Base-by-base conservation (phyloP, 2,888 invertebrate genomes). In the Mongoloraphidia duomilia region DNA sequence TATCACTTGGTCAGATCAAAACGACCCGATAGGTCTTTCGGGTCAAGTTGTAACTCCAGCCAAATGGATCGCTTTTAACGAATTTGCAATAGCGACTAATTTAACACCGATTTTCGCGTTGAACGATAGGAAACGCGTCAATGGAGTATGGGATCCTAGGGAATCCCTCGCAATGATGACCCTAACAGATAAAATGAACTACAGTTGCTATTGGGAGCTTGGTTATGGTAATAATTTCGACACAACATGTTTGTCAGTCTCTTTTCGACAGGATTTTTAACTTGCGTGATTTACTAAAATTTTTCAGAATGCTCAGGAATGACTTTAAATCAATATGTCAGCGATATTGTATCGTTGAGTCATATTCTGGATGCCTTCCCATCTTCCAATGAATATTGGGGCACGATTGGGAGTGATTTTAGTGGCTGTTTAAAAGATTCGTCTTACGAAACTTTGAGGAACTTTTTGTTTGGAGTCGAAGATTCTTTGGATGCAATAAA, bases 131-230 rank as follows among this genome's bases (percentile, higher is more conserved):
- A 68, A 73, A 41, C 69, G 72, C 53, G 68, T 64, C 11, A 58
- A 61, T 1, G 69, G 71, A 0, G 70, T 72, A 1, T 88, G 86
- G 84, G 78, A 86, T 59, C 76, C 84, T 0, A 76, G 78, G 57
- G 74, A 79, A 44, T 74, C 81, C 0, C 60, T 79, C 39, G 73
- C 77, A 35, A 74, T 89, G 12, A 68, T 91, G 44, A 77, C 81
- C 4, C 76, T 80, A 44, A 80, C 82, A 8, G 78, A 82, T 51
- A 72, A 75, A 58, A 74, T 79, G 50, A 75, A 77, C 37, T 74
- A 76, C 8, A 74, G 77, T 50, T 75, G 81, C 26, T 78, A 74
- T 54, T 88, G 84, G 84, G 84, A 87, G 64, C 64, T 85, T 14
- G 83, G 82, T 49, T 80, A 79, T 61, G 82, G 84, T 84, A 65